These are phyloP conservation scores for Cirrhinus molitorella DNA, from an alignment of 2,797 vertebrate species.

Conservation along the genomic window DNA sequence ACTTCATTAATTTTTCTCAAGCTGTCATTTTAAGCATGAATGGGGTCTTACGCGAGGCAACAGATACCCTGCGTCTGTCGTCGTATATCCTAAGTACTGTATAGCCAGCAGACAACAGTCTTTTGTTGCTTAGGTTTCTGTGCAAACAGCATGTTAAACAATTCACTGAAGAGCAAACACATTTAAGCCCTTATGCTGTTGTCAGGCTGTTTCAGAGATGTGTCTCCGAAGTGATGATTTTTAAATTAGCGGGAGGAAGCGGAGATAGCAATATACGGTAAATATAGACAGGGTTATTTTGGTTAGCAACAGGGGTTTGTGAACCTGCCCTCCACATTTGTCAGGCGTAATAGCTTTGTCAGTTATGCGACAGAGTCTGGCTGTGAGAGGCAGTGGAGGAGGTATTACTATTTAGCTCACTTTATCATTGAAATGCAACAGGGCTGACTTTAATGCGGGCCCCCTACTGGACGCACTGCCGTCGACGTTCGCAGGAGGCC, in stretches of 20 bases:
- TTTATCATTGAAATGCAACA: conserved; percentile 78
- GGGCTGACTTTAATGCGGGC: conserved; percentile 78
- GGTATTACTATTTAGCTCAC: conserved; percentile 78
- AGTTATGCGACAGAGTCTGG: conserved; percentile 76
- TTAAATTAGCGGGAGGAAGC: conserved; percentile 53
- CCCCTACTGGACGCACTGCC: conserved; percentile 71
- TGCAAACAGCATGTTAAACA: conserved; percentile 7
- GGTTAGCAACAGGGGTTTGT: conserved; percentile 69
- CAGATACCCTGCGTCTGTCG: background rate
- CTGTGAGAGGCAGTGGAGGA: conserved; percentile 77
- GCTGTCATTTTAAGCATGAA: conserved; percentile 7
- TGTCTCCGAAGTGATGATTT: conserved; percentile 18
- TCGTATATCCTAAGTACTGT: background rate
- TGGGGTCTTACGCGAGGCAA: background rate
- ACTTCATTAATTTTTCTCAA: conserved; percentile 36
- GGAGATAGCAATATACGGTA: conserved; percentile 42
- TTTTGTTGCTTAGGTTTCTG: background rate
- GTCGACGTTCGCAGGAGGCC: conserved; percentile 62
- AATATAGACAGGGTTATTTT: conserved; percentile 72
- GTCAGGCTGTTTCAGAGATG: conserved; percentile 17
- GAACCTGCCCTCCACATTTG: conserved; percentile 76
- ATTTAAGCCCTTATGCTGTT: conserved; percentile 21
- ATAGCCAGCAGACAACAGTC: background rate
- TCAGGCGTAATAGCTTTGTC: conserved; percentile 79
- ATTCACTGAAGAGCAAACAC: conserved; percentile 25